Conservation (phyloP, 2,888 invertebrate species). For the Polydrusus pterygomalis region DNA sequence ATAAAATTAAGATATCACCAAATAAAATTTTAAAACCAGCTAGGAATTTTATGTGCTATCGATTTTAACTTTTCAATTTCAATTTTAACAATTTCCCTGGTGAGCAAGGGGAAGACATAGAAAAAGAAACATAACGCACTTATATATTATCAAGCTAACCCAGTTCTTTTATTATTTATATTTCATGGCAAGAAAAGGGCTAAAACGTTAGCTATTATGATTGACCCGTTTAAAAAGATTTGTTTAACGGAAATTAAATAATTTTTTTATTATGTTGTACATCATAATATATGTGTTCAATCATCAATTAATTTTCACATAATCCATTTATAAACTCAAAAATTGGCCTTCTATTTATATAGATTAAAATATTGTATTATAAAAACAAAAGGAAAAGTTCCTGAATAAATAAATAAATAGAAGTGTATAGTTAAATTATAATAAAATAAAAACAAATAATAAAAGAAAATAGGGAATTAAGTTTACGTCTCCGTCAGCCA, state of each 20-base stretch:
- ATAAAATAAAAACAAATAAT: too few relatives aligned
- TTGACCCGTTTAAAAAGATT: background rate
- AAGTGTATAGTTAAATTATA: too few relatives aligned
- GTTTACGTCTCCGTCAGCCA: too few relatives aligned
- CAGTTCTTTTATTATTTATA: conserved; percentile 1
- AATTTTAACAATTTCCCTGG: too few relatives aligned
- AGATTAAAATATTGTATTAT: too few relatives aligned
- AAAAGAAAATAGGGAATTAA: too few relatives aligned
- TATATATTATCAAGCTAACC: background rate
- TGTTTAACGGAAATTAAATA: background rate
- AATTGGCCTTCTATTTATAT: too few relatives aligned
- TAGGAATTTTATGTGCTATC: background rate
- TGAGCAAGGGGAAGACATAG: background rate
- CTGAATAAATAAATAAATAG: too few relatives aligned
- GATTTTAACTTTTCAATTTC: background rate
- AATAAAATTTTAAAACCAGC: background rate
- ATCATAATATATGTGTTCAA: too few relatives aligned
- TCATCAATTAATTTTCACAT: too few relatives aligned
- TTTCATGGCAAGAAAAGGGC: background rate
- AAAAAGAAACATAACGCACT: background rate
- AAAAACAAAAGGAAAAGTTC: too few relatives aligned
- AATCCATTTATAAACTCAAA: too few relatives aligned
- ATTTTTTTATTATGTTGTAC: background rate
- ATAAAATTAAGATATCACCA: background rate
- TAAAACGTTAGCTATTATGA: background rate